phyloP scores from a whole-genome alignment of 1,140 invertebrate species.

The Dinoponera quadriceps region DNA sequence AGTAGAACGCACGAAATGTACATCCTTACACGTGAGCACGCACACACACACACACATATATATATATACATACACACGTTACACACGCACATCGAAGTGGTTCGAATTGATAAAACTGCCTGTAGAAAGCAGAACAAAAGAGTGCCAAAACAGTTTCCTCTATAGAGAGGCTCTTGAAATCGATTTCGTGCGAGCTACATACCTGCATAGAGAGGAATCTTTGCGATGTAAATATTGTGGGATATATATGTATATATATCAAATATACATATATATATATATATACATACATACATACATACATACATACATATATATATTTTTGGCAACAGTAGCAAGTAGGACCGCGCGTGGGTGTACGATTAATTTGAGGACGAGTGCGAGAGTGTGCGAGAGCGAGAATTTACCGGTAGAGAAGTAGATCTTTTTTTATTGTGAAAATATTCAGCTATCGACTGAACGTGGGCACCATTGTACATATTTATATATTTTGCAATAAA shows the following conservation, averaged over 20 bases:
- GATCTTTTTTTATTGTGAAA: slow-evolving; percentile 78
- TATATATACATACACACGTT: background rate
- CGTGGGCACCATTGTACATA: slow-evolving; percentile 84
- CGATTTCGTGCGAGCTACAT: slow-evolving; percentile 73
- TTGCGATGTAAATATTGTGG: slow-evolving; percentile 50
- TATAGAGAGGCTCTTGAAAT: background rate
- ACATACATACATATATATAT: slow-evolving; percentile 11
- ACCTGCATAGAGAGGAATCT: slow-evolving; percentile 28
- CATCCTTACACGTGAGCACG: too few species aligned
- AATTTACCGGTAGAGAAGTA: slow-evolving; percentile 71
- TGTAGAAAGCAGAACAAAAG: background rate
- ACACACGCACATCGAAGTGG: background rate
- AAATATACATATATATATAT: slow-evolving; percentile 24
- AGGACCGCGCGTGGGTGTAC: slow-evolving; percentile 59
- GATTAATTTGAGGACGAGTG: slow-evolving; percentile 49
- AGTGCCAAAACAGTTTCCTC: slow-evolving; percentile 22
- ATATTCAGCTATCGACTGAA: slow-evolving; percentile 84
- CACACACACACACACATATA: too few species aligned
- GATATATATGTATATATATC: slow-evolving; percentile 36
- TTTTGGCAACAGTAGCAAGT: slow-evolving; percentile 66
- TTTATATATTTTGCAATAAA: slow-evolving; percentile 85
- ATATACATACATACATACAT: slow-evolving; percentile 3
- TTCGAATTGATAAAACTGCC: background rate
- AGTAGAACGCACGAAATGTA: slow-evolving; percentile 68
- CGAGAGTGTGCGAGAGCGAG: slow-evolving; percentile 45